These are phyloP conservation scores for Semnornis frantzii DNA, from an alignment of 2,113 vertebrate genomes.

Conservation along the genomic window DNA sequence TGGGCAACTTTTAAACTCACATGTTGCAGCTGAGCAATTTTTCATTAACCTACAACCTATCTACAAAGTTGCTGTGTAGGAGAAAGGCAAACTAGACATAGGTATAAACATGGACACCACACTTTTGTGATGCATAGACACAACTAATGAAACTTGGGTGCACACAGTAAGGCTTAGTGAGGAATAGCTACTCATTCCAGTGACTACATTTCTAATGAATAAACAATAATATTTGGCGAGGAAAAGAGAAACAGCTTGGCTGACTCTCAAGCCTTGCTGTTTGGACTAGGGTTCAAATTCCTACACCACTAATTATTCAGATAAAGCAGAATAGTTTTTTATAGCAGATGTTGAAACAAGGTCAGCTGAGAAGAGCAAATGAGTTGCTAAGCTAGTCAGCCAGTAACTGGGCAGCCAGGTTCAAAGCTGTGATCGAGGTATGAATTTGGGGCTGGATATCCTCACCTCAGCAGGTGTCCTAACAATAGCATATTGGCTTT, in stretches of 20 bases:
- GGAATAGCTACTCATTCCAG: background rate
- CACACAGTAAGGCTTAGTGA: background rate
- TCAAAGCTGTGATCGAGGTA: background rate
- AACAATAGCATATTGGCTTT: background rate
- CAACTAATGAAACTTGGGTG: background rate
- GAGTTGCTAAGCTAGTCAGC: background rate
- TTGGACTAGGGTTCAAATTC: slow-evolving; percentile 17
- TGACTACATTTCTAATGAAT: background rate
- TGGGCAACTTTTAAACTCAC: background rate
- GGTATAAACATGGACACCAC: background rate
- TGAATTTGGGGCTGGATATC: background rate
- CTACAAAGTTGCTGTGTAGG: background rate
- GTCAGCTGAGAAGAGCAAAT: background rate
- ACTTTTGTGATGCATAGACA: background rate
- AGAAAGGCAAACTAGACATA: background rate
- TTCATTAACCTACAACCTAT: background rate
- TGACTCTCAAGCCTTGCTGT: background rate
- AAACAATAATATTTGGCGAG: slow-evolving; percentile 42
- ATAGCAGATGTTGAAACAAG: background rate
- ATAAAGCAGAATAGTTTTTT: background rate
- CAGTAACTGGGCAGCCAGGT: background rate
- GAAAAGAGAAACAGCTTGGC: slow-evolving; percentile 29
- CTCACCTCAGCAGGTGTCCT: background rate
- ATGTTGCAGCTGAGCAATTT: background rate
- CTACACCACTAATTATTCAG: background rate